Evolutionary conservation across 1,140 invertebrate species (phyloP).

Genomic region (Phocides pigmalion): DNA sequence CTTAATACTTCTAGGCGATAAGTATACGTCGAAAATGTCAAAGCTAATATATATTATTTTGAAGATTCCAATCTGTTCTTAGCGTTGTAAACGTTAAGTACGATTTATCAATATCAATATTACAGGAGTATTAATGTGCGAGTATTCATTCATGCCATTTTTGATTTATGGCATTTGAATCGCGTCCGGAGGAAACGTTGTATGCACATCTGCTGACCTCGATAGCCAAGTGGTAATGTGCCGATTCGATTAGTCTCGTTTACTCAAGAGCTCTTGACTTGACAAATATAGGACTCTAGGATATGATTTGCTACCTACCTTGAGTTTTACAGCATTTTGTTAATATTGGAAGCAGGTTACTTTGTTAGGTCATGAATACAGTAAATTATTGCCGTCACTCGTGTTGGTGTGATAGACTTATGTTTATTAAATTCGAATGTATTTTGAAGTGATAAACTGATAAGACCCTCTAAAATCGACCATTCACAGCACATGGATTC

Average conservation of each 20-base stretch:
- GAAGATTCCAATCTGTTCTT: constrained; percentile 44
- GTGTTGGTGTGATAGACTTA: no score
- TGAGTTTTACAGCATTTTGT: constrained; percentile 7
- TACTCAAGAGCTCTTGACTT: constrained; percentile 22
- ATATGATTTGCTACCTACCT: constrained; percentile 17
- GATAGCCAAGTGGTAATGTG: constrained; percentile 29
- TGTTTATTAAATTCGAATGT: no score
- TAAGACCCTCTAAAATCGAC: no score
- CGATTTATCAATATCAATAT: constrained; percentile 50
- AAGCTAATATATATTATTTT: constrained; percentile 42
- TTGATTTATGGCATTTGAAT: constrained; percentile 40
- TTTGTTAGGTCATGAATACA: background rate
- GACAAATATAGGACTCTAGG: constrained; percentile 26
- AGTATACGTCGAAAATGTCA: constrained; percentile 54
- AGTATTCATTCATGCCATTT: constrained; percentile 40
- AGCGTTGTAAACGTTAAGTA: constrained; percentile 43
- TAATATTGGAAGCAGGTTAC: constrained; percentile 19
- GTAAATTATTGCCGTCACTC: no score
- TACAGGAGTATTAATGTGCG: constrained; percentile 35
- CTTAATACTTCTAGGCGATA: constrained; percentile 48
- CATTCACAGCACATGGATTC: no score
- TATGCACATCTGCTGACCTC: constrained; percentile 26
- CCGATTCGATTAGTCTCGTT: constrained; percentile 32
- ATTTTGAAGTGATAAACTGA: no score
- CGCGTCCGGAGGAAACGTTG: constrained; percentile 23